phyloP scores from a whole-genome alignment of 2,113 vertebrate genomes.

The Lichenostomus cassidix region DNA sequence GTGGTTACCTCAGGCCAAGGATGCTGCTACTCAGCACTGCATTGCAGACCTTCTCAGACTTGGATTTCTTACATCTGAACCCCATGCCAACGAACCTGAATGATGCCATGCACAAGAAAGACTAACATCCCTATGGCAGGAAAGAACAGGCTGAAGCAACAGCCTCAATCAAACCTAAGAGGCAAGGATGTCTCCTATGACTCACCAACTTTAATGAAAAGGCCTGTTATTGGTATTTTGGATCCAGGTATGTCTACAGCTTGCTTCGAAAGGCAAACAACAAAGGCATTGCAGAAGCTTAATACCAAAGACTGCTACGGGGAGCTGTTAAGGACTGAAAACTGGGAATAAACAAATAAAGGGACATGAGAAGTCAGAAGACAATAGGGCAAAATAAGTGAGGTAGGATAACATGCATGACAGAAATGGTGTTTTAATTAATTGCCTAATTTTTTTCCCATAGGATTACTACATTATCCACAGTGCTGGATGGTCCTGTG shows the following conservation, averaged over 20 bases:
- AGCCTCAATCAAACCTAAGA: background rate
- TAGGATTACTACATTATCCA: background rate
- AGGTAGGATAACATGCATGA: accelerated
- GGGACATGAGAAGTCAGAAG: background rate
- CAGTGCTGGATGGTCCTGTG: accelerated
- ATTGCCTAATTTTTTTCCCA: background rate
- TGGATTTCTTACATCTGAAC: background rate
- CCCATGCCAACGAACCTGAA: background rate
- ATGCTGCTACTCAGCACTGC: background rate
- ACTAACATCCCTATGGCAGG: background rate
- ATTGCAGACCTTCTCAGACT: background rate
- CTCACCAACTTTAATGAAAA: background rate
- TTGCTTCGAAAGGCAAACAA: background rate
- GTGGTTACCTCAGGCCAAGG: background rate
- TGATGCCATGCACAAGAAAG: background rate
- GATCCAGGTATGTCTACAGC: background rate
- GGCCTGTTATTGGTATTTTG: background rate
- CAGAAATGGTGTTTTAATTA: background rate
- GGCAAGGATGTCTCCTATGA: background rate
- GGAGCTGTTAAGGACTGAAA: background rate
- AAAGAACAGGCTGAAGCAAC: background rate
- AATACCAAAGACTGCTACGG: background rate
- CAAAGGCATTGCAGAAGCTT: background rate
- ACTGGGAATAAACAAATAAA: background rate
- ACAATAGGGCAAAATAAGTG: background rate